These are phyloP conservation scores for Brachirus orientalis DNA, from an alignment of 2,113 vertebrate species.

Conservation along the genomic window DNA sequence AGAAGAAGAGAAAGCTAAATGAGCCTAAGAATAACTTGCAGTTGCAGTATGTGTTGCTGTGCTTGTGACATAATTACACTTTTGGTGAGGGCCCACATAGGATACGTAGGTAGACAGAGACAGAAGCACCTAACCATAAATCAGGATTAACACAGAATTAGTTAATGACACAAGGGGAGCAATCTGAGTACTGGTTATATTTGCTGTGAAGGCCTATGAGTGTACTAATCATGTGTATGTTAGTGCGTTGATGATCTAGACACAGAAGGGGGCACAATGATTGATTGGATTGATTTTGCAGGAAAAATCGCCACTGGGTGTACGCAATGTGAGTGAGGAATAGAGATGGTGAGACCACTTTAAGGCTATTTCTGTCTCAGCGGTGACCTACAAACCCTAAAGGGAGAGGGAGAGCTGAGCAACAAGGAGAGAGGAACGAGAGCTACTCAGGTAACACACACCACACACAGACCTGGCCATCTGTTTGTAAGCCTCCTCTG, in stretches of 20 bases:
- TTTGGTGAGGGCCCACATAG: too few species aligned
- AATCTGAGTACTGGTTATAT: too few species aligned
- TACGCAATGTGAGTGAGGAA: conserved; percentile 9
- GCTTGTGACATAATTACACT: too few species aligned
- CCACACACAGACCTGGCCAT: conserved; percentile 93
- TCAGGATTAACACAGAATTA: too few species aligned
- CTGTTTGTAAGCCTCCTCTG: conserved; percentile 98
- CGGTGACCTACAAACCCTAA: conserved; percentile 78
- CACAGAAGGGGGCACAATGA: background rate
- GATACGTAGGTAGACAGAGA: too few species aligned
- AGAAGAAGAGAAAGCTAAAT: too few species aligned
- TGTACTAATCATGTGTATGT: background rate
- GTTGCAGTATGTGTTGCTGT: too few species aligned
- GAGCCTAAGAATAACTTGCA: too few species aligned
- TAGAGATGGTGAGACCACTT: conserved; percentile 44
- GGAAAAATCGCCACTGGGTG: background rate
- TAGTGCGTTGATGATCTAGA: conserved; percentile 4
- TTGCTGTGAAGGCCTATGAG: too few species aligned
- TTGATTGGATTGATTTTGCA: conserved; percentile 2
- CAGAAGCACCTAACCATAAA: too few species aligned
- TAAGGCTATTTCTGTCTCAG: conserved; percentile 68
- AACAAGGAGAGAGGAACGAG: conserved; percentile 30
- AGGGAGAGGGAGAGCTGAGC: conserved; percentile 43
- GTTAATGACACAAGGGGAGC: too few species aligned
- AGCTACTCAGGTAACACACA: conserved; percentile 55